A percentile compares a stretch with the other conserved stretches of the same genome.
These are phyloP conservation scores for Camelus bactrianus DNA, from an alignment of 2,113 vertebrate genomes.

Conservation along the genomic window DNA sequence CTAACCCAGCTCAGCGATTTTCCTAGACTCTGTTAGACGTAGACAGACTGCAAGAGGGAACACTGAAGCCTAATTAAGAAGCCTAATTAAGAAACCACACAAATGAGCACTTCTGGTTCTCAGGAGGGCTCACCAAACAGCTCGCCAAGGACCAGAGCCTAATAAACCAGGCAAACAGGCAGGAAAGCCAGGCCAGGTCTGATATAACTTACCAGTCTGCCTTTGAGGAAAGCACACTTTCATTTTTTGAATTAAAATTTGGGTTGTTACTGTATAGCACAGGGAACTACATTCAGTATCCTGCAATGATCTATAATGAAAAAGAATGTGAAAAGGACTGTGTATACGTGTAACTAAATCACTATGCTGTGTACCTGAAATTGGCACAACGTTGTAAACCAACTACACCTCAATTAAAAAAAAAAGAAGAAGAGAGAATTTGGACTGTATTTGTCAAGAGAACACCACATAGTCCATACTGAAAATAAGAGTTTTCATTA, in stretches of 20 bases:
- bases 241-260: slow-evolving; percentile 10
- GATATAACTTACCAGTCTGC: rapidly evolving
- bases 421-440: background rate
- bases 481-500: background rate
- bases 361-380: too few relatives aligned
- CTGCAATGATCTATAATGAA: too few relatives aligned
- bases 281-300: too few relatives aligned
- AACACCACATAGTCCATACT: background rate
- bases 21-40: slow-evolving; percentile 15
- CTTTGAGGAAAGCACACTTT: background rate
- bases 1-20: slow-evolving; percentile 75
- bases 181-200: rapidly evolving
- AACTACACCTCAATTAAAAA: too few relatives aligned
- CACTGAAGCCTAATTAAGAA: background rate
- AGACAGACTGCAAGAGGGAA: slow-evolving; percentile 44
- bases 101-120: rapidly evolving
- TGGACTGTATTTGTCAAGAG: background rate
- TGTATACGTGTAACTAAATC: too few relatives aligned
- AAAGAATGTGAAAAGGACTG: too few relatives aligned
- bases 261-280: too few relatives aligned
- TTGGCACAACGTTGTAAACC: too few relatives aligned
- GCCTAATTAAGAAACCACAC: background rate
- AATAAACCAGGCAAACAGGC: rapidly evolving
- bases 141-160: rapidly evolving
- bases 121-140: background rate